These are phyloP conservation scores for Hexactinellida sp. DNA, from an alignment of 37 sponge, comb jelly and placozoan species.

Conservation along the genomic window DNA sequence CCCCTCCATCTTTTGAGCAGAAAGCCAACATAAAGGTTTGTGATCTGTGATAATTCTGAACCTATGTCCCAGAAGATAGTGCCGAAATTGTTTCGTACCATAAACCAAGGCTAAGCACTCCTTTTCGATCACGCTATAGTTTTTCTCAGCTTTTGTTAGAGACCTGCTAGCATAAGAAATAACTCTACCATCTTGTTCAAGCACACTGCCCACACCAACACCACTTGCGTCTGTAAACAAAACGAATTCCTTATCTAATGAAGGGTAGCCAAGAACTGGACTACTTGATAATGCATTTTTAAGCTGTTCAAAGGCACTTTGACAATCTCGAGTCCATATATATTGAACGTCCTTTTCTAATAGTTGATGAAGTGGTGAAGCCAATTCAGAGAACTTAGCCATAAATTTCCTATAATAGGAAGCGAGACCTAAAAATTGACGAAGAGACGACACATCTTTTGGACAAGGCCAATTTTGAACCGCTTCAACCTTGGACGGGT, in stretches of 20 bases:
- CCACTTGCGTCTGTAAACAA: slow-evolving; percentile 28
- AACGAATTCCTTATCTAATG: slow-evolving; percentile 4
- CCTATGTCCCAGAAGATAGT: slow-evolving; percentile 16
- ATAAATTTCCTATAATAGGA: slow-evolving; percentile 22
- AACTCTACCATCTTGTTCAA: slow-evolving; percentile 21
- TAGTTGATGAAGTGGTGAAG: slow-evolving; percentile 18
- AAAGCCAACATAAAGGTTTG: slow-evolving; percentile 19
- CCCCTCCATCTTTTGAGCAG: slow-evolving; percentile 27
- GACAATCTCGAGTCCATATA: slow-evolving; percentile 12
- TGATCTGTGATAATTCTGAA: slow-evolving; percentile 17
- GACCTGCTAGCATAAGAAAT: slow-evolving; percentile 19
- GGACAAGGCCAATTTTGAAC: slow-evolving; percentile 9
- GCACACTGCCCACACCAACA: slow-evolving; percentile 22
- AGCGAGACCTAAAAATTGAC: slow-evolving; percentile 12
- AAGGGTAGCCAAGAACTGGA: slow-evolving; percentile 24
- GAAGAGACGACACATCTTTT: slow-evolving; percentile 7
- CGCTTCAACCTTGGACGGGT: slow-evolving; percentile 6
- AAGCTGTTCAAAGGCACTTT: background rate
- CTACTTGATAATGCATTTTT: background rate
- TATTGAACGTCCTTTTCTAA: slow-evolving; percentile 3
- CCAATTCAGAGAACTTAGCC: slow-evolving; percentile 5
- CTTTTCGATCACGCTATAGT: slow-evolving; percentile 23
- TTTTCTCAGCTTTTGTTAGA: background rate
- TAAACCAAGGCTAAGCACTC: slow-evolving; percentile 22
- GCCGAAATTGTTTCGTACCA: slow-evolving; percentile 20